phyloP scores from a whole-genome alignment of 2,888 invertebrate genomes.

The Lasioglossum lativentre region DNA sequence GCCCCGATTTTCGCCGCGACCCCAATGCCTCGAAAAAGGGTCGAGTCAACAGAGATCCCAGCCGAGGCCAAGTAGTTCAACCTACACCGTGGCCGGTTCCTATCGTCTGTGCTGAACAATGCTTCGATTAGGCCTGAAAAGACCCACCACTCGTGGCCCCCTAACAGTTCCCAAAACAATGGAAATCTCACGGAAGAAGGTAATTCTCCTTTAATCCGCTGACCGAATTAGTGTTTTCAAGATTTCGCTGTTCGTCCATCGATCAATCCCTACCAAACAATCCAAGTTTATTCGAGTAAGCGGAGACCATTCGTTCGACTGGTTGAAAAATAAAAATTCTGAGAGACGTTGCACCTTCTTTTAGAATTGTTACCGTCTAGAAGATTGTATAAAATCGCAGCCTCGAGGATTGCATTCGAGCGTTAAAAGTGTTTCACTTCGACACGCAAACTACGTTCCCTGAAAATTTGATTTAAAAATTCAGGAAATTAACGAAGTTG shows the following conservation, averaged over 20 bases:
- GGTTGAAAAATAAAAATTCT: background rate
- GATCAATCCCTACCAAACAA: background rate
- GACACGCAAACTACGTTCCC: too few species aligned
- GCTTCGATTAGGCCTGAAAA: slow-evolving; percentile 26
- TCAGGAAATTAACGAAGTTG: too few species aligned
- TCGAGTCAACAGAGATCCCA: slow-evolving; percentile 23
- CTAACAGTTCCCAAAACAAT: background rate
- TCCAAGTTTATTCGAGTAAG: background rate
- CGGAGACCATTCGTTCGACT: too few species aligned
- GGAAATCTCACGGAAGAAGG: background rate
- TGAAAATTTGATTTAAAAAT: too few species aligned
- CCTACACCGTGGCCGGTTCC: background rate
- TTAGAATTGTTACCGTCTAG: too few species aligned
- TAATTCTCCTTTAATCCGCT: background rate
- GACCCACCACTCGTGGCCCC: background rate
- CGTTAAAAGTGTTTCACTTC: background rate
- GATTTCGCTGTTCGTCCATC: background rate
- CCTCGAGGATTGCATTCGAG: background rate
- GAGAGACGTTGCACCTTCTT: too few species aligned
- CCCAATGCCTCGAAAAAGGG: slow-evolving; percentile 19
- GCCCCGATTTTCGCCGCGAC: slow-evolving; percentile 17
- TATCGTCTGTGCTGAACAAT: slow-evolving; percentile 4
- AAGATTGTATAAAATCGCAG: too few species aligned
- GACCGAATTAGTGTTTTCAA: background rate
- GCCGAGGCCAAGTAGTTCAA: slow-evolving; percentile 21